Base-by-base conservation (phyloP, 2,888 invertebrate genomes). In the Trisateles emortualis region DNA sequence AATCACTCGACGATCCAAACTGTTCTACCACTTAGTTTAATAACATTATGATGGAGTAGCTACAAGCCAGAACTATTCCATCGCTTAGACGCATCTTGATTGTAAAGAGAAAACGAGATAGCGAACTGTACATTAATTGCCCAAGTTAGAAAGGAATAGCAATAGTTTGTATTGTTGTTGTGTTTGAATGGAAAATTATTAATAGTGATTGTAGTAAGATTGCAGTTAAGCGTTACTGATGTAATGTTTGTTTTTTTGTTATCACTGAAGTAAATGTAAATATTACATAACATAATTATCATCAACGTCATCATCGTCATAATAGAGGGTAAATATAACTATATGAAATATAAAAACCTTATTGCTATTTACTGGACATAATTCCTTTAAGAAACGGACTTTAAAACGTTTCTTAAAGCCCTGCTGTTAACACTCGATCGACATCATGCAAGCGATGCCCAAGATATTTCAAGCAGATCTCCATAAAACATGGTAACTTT, bases 1-100 rank as follows among this genome's bases (percentile, higher is more conserved):
- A 73, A 81, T 84, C 78, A 79, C 71, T 84, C 79, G 77, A 78
- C 77, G 72, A 76, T 74, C 72, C 72, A 72, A 72, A 69, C 72
- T 75, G 69, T 72, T 74, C 72, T 74, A 76, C 68, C 64, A 65
- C 68, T 68, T 60, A 61, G 59, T 64, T 61, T 59, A 58, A 68
- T 69, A 50, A 22, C 30, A 38, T 36, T 38, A 30, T 19, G 6
- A 8, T 40, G 39, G 5, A 36, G 14, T 19, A 29, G 8, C 19
- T 36, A 10, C 19, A 36, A 50, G 36, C 41, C 41, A 9, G 14
- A 42, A 43, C 36, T 42, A 38, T 36, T n/a, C 43, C 19, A 38
- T 43, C 14, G 6, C 10, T 3, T 17, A 36, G 10, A 17, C 17
- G n/a, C 30, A 36, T 38, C 32, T 43, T 43, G 50, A 43, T 50